Evolutionary conservation across 2,888 invertebrate species (phyloP).

Genomic region (Polietes domitor): DNA sequence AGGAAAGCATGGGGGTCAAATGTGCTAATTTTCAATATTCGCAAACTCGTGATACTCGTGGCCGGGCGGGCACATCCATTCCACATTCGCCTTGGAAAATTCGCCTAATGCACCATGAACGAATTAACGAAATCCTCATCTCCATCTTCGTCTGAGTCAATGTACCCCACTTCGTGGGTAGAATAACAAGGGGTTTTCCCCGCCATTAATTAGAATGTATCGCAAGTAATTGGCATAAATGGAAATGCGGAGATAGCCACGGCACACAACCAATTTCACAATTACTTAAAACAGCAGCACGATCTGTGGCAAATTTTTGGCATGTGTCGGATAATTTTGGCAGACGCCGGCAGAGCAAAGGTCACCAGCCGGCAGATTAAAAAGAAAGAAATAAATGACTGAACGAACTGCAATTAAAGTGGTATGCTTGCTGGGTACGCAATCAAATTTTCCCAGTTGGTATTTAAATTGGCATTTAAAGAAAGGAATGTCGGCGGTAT

Average conservation of each 20-base stretch:
- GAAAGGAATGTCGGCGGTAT: too few relatives aligned
- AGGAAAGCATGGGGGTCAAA: slow-evolving; percentile 48
- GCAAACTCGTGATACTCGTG: background rate
- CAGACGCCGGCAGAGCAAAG: background rate
- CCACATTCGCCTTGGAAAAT: slow-evolving; percentile 14
- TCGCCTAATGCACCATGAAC: slow-evolving; percentile 14
- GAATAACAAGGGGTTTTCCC: background rate
- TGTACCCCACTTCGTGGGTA: background rate
- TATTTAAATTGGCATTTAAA: too few relatives aligned
- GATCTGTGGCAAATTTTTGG: background rate
- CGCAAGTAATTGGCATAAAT: background rate
- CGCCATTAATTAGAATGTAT: slow-evolving; percentile 1
- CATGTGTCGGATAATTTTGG: background rate
- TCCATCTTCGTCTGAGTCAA: background rate
- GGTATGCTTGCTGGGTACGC: too few relatives aligned
- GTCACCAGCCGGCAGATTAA: background rate
- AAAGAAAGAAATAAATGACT: background rate
- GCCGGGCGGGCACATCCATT: too few relatives aligned
- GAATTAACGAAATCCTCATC: slow-evolving; percentile 10
- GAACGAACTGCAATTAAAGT: too few relatives aligned
- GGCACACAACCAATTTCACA: background rate
- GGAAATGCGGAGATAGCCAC: background rate
- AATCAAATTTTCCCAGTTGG: too few relatives aligned
- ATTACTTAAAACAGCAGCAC: background rate
- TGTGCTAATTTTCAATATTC: slow-evolving; percentile 47